Evolutionary conservation across 2,888 invertebrate species (phyloP).

Genomic region (Lasioglossum leucozonium): DNA sequence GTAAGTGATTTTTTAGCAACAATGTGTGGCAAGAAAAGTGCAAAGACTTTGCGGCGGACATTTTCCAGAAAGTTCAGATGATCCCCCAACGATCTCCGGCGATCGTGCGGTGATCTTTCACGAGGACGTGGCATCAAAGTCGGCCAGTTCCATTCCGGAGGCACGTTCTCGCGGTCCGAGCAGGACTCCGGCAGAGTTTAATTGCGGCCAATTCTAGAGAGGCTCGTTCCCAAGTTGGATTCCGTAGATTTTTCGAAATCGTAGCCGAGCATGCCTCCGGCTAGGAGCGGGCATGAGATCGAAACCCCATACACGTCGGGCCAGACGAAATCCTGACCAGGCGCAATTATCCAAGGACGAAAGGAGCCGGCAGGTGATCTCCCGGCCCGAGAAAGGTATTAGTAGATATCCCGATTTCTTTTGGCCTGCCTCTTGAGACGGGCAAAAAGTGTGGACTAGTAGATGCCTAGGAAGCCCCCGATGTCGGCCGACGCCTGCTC

Average conservation of each 20-base stretch:
- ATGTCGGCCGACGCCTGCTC: conserved; percentile 65
- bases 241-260: conserved; percentile 62
- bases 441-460: conserved; percentile 79
- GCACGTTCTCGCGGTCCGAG: conserved; percentile 14
- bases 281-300: conserved; percentile 40
- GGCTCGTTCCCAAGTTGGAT: conserved; percentile 16
- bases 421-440: conserved; percentile 68
- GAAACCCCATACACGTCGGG: conserved; percentile 10
- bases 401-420: conserved; percentile 78
- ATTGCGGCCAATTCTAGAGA: conserved; percentile 47
- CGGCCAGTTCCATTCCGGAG: background rate
- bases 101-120: background rate
- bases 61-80: background rate
- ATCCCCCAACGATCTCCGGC: background rate
- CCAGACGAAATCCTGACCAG: conserved; percentile 62
- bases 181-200: conserved; percentile 44
- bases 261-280: conserved; percentile 34
- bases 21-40: background rate
- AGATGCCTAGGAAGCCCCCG: conserved; percentile 77
- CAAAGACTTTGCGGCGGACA: background rate
- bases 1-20: no score
- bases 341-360: conserved; percentile 82
- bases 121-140: background rate
- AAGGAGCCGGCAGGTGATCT: conserved; percentile 81
- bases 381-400: conserved; percentile 75